Conservation (phyloP, 2,797 vertebrate genomes). For the Epinephelus malabaricus region DNA sequence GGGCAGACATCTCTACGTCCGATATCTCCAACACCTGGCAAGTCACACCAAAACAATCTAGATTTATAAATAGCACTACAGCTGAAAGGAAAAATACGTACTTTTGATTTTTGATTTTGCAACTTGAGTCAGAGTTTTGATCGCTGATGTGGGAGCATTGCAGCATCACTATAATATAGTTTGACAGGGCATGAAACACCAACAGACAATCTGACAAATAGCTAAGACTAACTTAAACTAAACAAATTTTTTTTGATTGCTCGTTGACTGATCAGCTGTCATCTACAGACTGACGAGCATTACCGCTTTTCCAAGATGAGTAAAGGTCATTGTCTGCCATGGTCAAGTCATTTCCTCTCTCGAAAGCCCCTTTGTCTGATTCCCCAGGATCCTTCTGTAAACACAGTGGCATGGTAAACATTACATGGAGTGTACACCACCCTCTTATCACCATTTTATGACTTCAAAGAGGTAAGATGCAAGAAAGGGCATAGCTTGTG, state of each 20-base stretch:
- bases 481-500: constrained; percentile 67
- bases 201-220: neutral
- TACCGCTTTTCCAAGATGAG: constrained; percentile 88
- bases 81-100: no score
- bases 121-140: neutral
- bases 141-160: neutral
- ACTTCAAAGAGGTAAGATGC: constrained; percentile 67
- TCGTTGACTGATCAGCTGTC: constrained; percentile 11
- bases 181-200: neutral
- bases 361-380: constrained; percentile 60
- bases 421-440: constrained; percentile 63
- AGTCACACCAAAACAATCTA: no score
- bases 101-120: no score
- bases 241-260: constrained; percentile 5
- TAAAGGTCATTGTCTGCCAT: constrained; percentile 93
- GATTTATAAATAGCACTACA: no score
- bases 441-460: constrained; percentile 82
- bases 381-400: constrained; percentile 76
- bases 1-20: no score
- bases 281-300: neutral
- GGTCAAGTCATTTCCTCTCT: constrained; percentile 60
- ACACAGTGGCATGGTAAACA: constrained; percentile 68
- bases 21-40: no score
- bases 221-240: neutral
- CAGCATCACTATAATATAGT: neutral